Conservation (phyloP, 1,140 invertebrate species). For the Macrotrachela quadricornifera region DNA sequence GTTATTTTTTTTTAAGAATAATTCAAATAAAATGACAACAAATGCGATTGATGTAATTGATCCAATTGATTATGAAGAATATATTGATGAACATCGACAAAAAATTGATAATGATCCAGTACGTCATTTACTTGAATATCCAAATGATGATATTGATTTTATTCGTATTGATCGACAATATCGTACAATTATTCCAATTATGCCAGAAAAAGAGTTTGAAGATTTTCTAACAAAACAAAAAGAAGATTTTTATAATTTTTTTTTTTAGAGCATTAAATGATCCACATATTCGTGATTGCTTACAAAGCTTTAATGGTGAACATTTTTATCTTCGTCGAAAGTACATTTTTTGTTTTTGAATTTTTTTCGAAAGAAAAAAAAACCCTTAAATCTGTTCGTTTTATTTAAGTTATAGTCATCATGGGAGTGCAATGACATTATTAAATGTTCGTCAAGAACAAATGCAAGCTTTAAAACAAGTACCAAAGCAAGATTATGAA, state of each 20-base stretch:
- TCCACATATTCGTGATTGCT: constrained; percentile 60
- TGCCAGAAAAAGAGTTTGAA: constrained; percentile 47
- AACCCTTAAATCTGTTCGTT: too few species aligned
- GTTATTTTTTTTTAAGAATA: too few species aligned
- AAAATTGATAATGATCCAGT: constrained; percentile 56
- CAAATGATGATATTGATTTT: constrained; percentile 59
- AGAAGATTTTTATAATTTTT: constrained; percentile 1
- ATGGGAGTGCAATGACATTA: too few species aligned
- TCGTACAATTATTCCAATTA: constrained; percentile 50
- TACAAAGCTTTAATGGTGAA: constrained; percentile 50
- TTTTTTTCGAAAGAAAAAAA: too few species aligned
- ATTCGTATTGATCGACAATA: constrained; percentile 53
- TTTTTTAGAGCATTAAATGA: constrained; percentile 44
- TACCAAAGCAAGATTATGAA: constrained; percentile 1
- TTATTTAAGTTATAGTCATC: too few species aligned
- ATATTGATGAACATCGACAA: constrained; percentile 49
- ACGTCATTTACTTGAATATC: constrained; percentile 53
- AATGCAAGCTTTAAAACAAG: too few species aligned
- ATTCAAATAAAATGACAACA: too few species aligned
- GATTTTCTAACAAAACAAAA: not conserved
- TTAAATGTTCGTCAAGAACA: too few species aligned
- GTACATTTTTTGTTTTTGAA: too few species aligned
- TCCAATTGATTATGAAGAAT: constrained; percentile 78
- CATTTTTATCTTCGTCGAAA: too few species aligned
- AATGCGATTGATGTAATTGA: constrained; percentile 46